Percentiles rank a stretch among this genome's conserved stretches.
These are phyloP conservation scores for Myiotriccus ornatus DNA, from an alignment of 2,797 vertebrate genomes.

Conservation along the genomic window DNA sequence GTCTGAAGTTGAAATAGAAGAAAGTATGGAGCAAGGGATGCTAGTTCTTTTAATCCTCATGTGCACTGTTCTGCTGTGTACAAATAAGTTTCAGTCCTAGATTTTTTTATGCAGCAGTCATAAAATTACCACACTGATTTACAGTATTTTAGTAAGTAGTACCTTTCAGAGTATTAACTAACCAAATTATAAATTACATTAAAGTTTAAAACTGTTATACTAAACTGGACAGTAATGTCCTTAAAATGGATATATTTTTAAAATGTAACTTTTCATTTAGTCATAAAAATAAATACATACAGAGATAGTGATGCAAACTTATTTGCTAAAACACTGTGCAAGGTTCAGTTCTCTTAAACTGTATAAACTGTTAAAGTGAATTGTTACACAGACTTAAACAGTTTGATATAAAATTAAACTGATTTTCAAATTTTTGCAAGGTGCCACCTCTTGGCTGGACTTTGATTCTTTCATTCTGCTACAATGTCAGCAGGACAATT, in stretches of 20 bases:
- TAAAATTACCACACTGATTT: not conserved
- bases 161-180: not conserved
- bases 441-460: not conserved
- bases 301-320: not conserved
- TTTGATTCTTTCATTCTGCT: constrained; percentile 37
- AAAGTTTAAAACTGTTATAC: not conserved
- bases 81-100: not conserved
- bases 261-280: not conserved
- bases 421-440: not conserved
- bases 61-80: not conserved
- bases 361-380: not conserved
- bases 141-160: not conserved
- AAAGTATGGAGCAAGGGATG: not conserved
- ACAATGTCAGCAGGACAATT: constrained; percentile 68
- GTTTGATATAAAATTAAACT: not conserved
- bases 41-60: not conserved
- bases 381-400: not conserved
- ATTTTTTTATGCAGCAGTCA: not conserved
- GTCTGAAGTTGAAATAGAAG: not conserved
- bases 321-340: not conserved
- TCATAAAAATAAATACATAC: not conserved
- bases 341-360: not conserved
- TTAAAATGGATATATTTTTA: not conserved
- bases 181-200: not conserved
- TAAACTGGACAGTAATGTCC: not conserved